Evolutionary conservation across 2,888 invertebrate genomes (phyloP), one percentile per base, ranked within the genome.

Genomic region (Entomobrya multifasciata): DNA sequence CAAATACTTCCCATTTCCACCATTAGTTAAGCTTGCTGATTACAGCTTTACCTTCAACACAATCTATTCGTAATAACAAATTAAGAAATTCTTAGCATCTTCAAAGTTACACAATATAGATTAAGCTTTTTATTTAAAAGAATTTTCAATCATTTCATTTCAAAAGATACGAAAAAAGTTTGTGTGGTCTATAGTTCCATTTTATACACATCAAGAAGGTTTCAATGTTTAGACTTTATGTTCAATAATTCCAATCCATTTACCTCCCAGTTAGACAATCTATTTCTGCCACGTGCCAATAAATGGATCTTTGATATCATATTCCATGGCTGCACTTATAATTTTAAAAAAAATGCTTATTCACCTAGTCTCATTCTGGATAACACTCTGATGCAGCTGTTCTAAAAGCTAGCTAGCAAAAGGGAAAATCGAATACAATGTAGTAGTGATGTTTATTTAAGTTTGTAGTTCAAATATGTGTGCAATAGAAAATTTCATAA

Each of bases 241-340:
- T 30, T 60, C 10, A 11, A 62, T 27, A 30, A 44, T n/a, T n/a
- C 0, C 20, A 70, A 2, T 49, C 17, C 8, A 44, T 49, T 49
- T 22, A 47, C 47, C 25, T 41, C 41, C 36, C 6, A 41, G 20
- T 4, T 20, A 20, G 36, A 62, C 8, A 4, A 70, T 70, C 27
- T 47, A 52, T 55, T 55, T 76, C 47, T 76, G 74, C 36, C 74
- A 76, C 74, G 74, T 76, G 74, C 74, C 74, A 76, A 76, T 55
- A 76, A 76, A 36, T 55, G n/a, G 17, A 76, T 36, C 20, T 20
- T 70, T 44, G 15, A 70, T 49, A 49, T 47, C 49, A 25, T 70
- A n/a, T 70, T 44, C 70, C 25, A 49, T 25, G 22, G 20, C 41
- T 41, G 13, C 44, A 67, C 65, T 44, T 67, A 67, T n/a, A 44